Base-by-base conservation (phyloP, 2,888 invertebrate species). In the Nemurella pictetii region DNA sequence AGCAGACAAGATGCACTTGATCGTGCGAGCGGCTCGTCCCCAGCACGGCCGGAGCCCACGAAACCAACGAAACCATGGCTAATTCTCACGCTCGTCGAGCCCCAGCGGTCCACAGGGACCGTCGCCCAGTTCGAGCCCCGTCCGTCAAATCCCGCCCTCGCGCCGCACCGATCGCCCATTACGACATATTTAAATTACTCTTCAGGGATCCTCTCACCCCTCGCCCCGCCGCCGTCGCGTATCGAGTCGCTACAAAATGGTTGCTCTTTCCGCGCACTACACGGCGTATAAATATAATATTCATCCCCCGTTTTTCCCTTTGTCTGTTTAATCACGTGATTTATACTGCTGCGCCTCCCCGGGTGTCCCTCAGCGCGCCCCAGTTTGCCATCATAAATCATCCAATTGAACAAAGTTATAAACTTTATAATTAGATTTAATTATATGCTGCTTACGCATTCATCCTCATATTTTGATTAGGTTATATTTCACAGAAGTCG, bases 141-240 rank as follows among this genome's bases (percentile, higher is more conserved):
- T 84, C 72, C 74, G 32, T 28, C 27, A 3, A 26, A 36, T 29
- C 29, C 73, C 30, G 30, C 84, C 82, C 36, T n/a, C 25, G 27
- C 74, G 84, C 81, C 81, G 84, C 81, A 81, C 73, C 84, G 81
- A 26, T 30, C 27, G 27, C 26, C 30, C 82, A 82, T 84, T 84
- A 84, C 35, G 73, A 74, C 55, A 55, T 81, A 84, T 84, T 81
- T 72, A 81, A 84, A 84, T 82, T 29, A 72, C 82, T 82, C 82
- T 82, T n/a, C 29, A 82, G 82, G 82, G 82, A 82, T 29, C 55
- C 27, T 12, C n/a, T n/a, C n/a, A n/a, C n/a, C n/a, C n/a, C n/a
- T n/a, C n/a, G 20, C 27, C 82, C 15, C n/a, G 5, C 12, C 29
- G 12, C 29, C 32, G 9, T 20, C 32, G 3, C 36, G 80, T 77